Evolutionary conservation across 2,888 invertebrate genomes (phyloP).

Genomic region (Adelognathus sp.): DNA sequence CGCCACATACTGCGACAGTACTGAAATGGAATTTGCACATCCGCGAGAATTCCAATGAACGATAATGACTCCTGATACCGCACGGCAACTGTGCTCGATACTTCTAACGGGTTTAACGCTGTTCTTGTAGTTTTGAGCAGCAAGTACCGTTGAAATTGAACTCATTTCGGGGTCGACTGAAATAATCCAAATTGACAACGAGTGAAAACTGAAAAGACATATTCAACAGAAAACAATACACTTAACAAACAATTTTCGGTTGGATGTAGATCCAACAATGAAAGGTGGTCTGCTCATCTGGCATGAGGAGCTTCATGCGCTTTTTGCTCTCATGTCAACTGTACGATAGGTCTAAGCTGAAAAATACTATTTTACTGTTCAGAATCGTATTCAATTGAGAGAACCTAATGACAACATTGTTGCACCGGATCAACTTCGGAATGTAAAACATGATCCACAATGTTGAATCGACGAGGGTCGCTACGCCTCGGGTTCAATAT

Average conservation of each 20-base stretch:
- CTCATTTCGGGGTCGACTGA: neutral
- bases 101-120: neutral
- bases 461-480: neutral
- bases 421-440: neutral
- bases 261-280: neutral
- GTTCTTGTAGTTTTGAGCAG: neutral
- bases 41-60: constrained; percentile 46
- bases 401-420: too few relatives aligned
- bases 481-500: neutral
- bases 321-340: too few relatives aligned
- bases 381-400: too few relatives aligned
- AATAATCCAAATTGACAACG: neutral
- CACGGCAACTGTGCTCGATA: constrained; percentile 10
- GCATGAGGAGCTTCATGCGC: too few relatives aligned
- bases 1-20: neutral
- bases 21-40: constrained; percentile 8
- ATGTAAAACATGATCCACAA: neutral
- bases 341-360: too few relatives aligned
- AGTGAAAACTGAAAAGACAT: neutral
- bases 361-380: too few relatives aligned
- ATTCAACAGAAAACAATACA: neutral
- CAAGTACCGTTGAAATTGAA: neutral
- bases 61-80: constrained; percentile 52
- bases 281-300: too few relatives aligned
- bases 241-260: neutral